These are phyloP conservation scores for Pituophis catenifer DNA, from an alignment of 2,113 vertebrate species.

Conservation along the genomic window DNA sequence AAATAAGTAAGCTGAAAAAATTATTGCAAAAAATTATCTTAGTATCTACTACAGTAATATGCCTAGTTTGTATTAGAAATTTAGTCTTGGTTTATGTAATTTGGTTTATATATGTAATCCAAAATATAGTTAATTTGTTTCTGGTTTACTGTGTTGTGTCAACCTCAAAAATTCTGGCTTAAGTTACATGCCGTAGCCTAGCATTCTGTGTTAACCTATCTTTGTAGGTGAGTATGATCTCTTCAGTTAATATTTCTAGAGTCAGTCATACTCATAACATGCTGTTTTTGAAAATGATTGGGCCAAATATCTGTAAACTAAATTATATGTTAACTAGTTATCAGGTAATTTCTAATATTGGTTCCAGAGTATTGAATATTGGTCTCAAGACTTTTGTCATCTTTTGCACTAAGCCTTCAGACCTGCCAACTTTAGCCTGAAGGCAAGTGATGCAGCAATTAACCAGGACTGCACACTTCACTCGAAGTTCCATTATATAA, in stretches of 20 bases:
- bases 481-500: background rate
- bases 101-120: background rate
- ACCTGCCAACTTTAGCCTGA: too few relatives aligned
- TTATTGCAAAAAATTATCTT: background rate
- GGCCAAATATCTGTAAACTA: background rate
- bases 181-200: background rate
- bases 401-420: too few relatives aligned
- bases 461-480: background rate
- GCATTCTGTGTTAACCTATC: background rate
- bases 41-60: background rate
- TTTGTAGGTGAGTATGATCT: background rate
- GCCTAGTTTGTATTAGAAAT: background rate
- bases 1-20: slow-evolving; percentile 73
- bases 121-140: background rate
- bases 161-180: background rate
- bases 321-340: background rate
- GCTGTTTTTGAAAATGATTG: background rate
- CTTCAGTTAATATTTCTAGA: background rate
- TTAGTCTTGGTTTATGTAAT: background rate
- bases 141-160: background rate
- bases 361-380: background rate
- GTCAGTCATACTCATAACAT: background rate
- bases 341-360: background rate
- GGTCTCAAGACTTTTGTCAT: background rate
- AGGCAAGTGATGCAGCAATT: background rate